These are phyloP conservation scores for Tupaia tana DNA, from an alignment of 2,113 vertebrate species.

Conservation along the genomic window DNA sequence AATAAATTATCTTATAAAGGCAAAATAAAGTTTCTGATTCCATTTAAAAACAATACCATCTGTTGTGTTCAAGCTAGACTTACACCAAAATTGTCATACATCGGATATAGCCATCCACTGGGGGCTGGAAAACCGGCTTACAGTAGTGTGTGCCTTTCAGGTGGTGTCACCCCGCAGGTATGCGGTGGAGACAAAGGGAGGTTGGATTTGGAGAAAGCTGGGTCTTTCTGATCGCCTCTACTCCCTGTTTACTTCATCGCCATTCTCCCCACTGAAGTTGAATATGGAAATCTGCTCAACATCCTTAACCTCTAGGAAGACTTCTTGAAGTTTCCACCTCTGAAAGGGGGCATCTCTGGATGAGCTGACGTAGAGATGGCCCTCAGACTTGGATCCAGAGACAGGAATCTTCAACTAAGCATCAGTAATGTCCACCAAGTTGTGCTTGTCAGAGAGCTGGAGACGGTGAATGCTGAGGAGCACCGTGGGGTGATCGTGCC, in stretches of 20 bases:
- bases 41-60: neutral
- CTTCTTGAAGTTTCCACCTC: constrained; percentile 87
- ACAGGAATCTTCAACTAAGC: constrained; percentile 89
- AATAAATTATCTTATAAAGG: neutral
- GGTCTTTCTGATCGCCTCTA: constrained; percentile 34
- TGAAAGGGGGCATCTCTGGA: constrained; percentile 81
- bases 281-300: constrained; percentile 84
- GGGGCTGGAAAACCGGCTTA: neutral
- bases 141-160: neutral
- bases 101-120: neutral
- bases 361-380: constrained; percentile 84
- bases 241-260: neutral
- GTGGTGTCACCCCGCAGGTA: too few relatives aligned
- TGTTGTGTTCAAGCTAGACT: neutral
- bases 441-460: too few relatives aligned
- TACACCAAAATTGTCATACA: neutral
- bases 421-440: too few relatives aligned
- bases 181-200: neutral
- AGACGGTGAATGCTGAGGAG: too few relatives aligned
- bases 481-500: too few relatives aligned
- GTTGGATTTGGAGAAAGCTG: neutral
- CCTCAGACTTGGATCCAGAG: constrained; percentile 85
- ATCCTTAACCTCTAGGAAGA: constrained; percentile 84
- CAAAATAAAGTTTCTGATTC: neutral
- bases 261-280: neutral